These are phyloP conservation scores for Alitta virens DNA, from an alignment of 2,888 invertebrate species.

Conservation along the genomic window DNA sequence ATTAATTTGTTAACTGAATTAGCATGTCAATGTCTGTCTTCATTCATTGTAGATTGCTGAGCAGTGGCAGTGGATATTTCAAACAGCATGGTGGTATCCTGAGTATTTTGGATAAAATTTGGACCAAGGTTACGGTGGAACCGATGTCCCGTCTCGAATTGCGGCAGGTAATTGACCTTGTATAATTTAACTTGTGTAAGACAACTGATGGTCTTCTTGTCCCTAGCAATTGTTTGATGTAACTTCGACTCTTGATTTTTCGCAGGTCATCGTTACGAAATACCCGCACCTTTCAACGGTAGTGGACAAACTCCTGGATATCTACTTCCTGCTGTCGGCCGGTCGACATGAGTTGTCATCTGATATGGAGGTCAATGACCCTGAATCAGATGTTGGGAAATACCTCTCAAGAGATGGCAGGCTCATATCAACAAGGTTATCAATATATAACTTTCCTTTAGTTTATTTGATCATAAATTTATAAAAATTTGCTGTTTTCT, in stretches of 20 bases:
- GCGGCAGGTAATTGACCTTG: constrained; percentile 62
- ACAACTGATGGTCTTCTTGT: not conserved
- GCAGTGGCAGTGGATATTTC: constrained; percentile 66
- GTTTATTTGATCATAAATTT: no score
- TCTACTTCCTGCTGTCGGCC: constrained; percentile 77
- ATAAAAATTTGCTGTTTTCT: no score
- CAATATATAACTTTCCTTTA: not conserved
- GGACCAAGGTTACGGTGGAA: constrained; percentile 78
- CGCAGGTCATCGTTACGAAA: constrained; percentile 55
- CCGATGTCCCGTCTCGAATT: constrained; percentile 76
- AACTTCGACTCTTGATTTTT: not conserved
- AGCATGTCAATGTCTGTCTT: no score
- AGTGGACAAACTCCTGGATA: constrained; percentile 74
- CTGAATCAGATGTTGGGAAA: constrained; percentile 34
- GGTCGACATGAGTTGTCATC: constrained; percentile 62
- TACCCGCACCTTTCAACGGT: constrained; percentile 74
- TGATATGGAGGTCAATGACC: constrained; percentile 27
- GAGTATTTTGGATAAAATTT: constrained; percentile 74
- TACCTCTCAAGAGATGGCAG: constrained; percentile 46
- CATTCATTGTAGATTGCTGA: constrained; percentile 63
- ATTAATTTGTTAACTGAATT: no score
- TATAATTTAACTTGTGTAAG: not conserved
- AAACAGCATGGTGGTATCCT: constrained; percentile 45
- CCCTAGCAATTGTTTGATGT: not conserved
- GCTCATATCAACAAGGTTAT: constrained; percentile 52